Conservation (phyloP, 1,140 invertebrate genomes). For the Coptotermes formosanus region DNA sequence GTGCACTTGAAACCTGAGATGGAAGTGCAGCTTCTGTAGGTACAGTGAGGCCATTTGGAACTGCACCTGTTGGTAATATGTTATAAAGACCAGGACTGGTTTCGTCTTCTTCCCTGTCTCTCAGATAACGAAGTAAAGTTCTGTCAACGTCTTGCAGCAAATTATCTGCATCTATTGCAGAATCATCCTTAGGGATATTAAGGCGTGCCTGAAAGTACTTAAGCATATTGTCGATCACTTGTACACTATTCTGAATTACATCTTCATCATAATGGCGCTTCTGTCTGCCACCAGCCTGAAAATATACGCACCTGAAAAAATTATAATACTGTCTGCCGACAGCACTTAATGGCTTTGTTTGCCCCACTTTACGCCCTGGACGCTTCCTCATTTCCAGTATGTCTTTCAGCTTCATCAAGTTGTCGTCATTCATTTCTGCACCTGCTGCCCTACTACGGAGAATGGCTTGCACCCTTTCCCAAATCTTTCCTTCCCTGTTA, state of each 20-base stretch:
- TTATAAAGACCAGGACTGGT: background rate
- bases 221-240: background rate
- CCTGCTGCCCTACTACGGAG: background rate
- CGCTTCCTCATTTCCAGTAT: background rate
- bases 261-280: background rate
- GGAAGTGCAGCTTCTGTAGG: no score
- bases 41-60: no score
- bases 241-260: background rate
- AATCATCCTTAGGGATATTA: background rate
- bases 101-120: background rate
- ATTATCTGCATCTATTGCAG: background rate
- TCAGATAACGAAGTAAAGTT: background rate
- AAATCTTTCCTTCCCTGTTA: background rate
- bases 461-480: background rate
- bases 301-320: background rate
- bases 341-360: background rate
- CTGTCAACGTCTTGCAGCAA: background rate
- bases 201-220: background rate
- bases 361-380: background rate
- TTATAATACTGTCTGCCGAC: background rate
- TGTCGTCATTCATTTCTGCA: background rate
- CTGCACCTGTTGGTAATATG: background rate
- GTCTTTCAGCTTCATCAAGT: background rate
- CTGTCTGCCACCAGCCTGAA: background rate
- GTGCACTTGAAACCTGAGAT: no score